Conservation (phyloP, 2,113 vertebrate genomes). For the Nesospiza acunhae region DNA sequence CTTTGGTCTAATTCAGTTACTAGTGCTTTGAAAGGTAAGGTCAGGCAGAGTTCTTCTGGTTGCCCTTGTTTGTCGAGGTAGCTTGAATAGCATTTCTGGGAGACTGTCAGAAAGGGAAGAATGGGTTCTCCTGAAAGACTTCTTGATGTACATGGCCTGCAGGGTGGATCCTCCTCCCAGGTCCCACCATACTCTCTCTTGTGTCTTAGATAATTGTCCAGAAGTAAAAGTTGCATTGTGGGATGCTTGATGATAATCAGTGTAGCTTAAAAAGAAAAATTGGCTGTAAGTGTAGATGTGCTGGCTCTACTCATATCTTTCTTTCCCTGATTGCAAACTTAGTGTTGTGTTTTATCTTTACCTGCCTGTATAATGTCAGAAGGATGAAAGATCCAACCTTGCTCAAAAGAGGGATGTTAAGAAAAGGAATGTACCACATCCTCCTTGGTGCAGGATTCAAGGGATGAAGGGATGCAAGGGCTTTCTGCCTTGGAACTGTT, state of each 20-base stretch:
- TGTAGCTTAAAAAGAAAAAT: neutral
- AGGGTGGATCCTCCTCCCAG: neutral
- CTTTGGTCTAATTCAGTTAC: neutral
- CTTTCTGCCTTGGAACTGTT: neutral
- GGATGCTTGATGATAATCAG: neutral
- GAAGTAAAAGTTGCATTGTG: neutral
- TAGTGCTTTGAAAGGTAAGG: neutral
- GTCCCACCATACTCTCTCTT: neutral
- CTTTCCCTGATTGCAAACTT: neutral
- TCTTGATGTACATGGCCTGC: accelerated
- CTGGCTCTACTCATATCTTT: neutral
- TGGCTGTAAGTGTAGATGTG: neutral
- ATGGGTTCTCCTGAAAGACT: neutral
- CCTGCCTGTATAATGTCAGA: neutral
- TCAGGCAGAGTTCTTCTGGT: neutral
- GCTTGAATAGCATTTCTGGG: neutral
- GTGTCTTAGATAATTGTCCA: neutral
- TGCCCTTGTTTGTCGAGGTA: neutral
- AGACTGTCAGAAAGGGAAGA: neutral
- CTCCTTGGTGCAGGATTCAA: neutral
- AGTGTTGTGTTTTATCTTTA: neutral
- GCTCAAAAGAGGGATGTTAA: neutral
- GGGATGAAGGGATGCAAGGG: neutral
- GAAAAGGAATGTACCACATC: neutral
- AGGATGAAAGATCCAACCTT: neutral